These are phyloP conservation scores for Lithophane socia DNA, from an alignment of 2,888 invertebrate genomes.

Conservation along the genomic window DNA sequence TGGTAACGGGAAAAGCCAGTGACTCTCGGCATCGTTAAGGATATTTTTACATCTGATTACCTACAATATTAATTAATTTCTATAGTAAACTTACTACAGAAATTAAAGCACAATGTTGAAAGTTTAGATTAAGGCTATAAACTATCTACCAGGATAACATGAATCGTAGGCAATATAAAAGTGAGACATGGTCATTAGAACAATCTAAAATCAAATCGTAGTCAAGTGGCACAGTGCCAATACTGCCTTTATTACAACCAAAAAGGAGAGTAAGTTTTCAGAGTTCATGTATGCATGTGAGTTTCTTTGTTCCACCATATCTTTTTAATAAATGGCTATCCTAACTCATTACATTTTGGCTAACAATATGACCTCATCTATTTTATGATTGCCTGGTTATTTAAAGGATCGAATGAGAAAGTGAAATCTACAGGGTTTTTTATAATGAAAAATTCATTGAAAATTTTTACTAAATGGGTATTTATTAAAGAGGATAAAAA, in stretches of 20 bases:
- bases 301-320: too few species aligned
- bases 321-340: constrained; percentile 32
- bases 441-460: neutral
- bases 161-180: constrained; percentile 30
- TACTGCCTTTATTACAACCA: constrained; percentile 12
- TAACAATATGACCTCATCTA: constrained; percentile 10
- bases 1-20: neutral
- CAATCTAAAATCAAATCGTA: constrained; percentile 39
- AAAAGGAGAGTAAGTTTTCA: too few species aligned
- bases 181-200: constrained; percentile 42
- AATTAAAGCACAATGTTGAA: neutral
- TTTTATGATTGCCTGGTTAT: constrained; percentile 42
- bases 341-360: constrained; percentile 36
- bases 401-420: constrained; percentile 6
- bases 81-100: neutral
- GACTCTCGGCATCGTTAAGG: neutral
- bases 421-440: neutral
- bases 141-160: constrained; percentile 31
- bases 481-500: too few species aligned
- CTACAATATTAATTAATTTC: too few species aligned
- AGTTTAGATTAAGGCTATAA: neutral
- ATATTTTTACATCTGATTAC: neutral
- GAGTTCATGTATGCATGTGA: too few species aligned
- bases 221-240: constrained; percentile 46
- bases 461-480: neutral